Conservation (phyloP, 2,888 invertebrate genomes). For the Cyclophora albipunctata region DNA sequence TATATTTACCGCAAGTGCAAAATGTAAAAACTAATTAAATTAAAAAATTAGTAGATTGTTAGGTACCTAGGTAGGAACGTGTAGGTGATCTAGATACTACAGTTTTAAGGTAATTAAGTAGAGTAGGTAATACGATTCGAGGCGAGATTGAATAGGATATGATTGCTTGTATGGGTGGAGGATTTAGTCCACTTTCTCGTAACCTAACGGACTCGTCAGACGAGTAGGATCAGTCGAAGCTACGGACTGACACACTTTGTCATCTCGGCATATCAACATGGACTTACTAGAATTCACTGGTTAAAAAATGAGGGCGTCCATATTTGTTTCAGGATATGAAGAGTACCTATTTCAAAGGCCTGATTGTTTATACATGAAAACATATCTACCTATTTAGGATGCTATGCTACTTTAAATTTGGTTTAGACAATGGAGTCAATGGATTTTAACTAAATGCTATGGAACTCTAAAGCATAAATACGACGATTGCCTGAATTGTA, state of each 20-base stretch:
- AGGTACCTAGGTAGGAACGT: not conserved
- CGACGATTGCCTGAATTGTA: too few species aligned
- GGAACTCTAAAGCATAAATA: too few species aligned
- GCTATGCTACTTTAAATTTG: too few species aligned
- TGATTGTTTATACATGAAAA: not conserved
- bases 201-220: constrained; percentile 29
- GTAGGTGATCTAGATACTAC: not conserved
- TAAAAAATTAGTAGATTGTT: constrained; percentile 12
- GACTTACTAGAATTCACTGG: not conserved
- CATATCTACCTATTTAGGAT: too few species aligned
- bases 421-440: too few species aligned
- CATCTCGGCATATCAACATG: constrained; percentile 4
- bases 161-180: constrained; percentile 9
- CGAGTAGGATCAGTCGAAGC: constrained; percentile 23
- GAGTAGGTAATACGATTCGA: not conserved
- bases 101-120: too few species aligned
- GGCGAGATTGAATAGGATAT: constrained; percentile 17
- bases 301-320: too few species aligned
- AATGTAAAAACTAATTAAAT: constrained; percentile 35
- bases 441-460: too few species aligned
- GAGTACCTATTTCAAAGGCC: not conserved
- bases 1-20: constrained; percentile 37
- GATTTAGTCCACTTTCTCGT: constrained; percentile 38
- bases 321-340: too few species aligned
- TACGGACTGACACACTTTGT: constrained; percentile 28